Evolutionary conservation across 2,113 vertebrate genomes (phyloP).

Genomic region (Marcusenius ussheri): DNA sequence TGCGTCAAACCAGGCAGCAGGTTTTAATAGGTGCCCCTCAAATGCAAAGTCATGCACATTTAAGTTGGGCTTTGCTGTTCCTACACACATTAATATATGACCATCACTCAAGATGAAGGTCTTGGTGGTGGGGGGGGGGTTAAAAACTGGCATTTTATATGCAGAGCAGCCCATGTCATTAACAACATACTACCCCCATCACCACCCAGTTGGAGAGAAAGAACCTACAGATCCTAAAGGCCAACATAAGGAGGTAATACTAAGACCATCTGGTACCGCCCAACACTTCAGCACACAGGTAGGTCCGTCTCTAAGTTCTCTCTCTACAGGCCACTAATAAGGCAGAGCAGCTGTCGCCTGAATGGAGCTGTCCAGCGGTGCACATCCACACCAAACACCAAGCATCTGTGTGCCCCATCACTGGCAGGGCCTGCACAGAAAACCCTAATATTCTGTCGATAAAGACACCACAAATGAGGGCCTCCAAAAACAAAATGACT

Average conservation of each 20-base stretch:
- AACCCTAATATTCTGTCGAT: neutral
- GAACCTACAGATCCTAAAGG: neutral
- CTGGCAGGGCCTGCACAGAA: neutral
- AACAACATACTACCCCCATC: conserved; percentile 22
- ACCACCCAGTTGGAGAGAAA: neutral
- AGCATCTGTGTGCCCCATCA: neutral
- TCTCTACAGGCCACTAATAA: neutral
- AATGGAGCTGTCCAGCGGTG: neutral
- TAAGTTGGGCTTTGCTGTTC: neutral
- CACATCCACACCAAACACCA: neutral
- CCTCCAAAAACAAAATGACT: neutral
- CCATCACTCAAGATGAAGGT: neutral
- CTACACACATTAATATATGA: neutral
- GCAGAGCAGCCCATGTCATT: conserved; percentile 13
- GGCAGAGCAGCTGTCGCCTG: neutral
- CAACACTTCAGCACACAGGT: neutral
- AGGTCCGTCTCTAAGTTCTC: neutral
- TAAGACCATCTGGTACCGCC: neutral
- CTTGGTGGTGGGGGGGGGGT: no score
- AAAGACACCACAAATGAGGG: neutral
- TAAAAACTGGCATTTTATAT: neutral
- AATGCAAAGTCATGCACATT: neutral
- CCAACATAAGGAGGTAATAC: neutral
- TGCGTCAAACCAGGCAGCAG: neutral
- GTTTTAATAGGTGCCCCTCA: neutral